Conservation (phyloP, 2,888 invertebrate species). For the Platerodrilus igneus region DNA sequence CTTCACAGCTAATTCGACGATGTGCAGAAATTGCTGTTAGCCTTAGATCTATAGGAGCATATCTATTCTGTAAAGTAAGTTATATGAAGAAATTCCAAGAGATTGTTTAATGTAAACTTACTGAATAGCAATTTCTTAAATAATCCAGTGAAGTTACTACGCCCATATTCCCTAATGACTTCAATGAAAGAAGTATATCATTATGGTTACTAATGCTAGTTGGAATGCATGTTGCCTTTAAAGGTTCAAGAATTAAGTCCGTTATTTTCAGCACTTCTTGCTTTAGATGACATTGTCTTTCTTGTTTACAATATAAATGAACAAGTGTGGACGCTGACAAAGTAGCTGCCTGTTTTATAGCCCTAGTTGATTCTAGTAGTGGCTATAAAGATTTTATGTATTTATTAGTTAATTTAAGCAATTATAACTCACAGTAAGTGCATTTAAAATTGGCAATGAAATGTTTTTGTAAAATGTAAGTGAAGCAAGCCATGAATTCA, state of each 20-base stretch:
- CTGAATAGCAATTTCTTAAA: constrained; percentile 26
- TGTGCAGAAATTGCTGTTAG: constrained; percentile 59
- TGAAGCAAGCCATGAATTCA: constrained; percentile 29
- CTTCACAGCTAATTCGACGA: constrained; percentile 48
- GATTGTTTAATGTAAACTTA: constrained; percentile 16
- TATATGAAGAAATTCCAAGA: background rate
- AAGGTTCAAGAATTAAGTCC: constrained; percentile 22
- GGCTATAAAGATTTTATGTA: constrained; percentile 10
- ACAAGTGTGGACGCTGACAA: constrained; percentile 27
- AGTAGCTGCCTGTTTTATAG: constrained; percentile 22
- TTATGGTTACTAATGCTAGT: constrained; percentile 15
- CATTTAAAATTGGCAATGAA: constrained; percentile 19
- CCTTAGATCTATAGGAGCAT: constrained; percentile 52
- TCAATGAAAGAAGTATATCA: constrained; percentile 26
- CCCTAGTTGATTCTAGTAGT: constrained; percentile 10
- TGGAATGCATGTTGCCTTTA: constrained; percentile 21
- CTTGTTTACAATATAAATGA: constrained; percentile 26
- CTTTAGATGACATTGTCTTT: constrained; percentile 21
- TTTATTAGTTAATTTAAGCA: background rate
- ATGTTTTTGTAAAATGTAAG: constrained; percentile 25
- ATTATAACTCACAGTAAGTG: constrained; percentile 21
- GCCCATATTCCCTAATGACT: constrained; percentile 31
- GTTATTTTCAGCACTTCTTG: constrained; percentile 19
- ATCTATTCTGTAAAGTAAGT: constrained; percentile 24
- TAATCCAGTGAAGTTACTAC: constrained; percentile 18